phyloP scores from a whole-genome alignment of 2,797 vertebrate genomes.

The Myotis daubentonii region DNA sequence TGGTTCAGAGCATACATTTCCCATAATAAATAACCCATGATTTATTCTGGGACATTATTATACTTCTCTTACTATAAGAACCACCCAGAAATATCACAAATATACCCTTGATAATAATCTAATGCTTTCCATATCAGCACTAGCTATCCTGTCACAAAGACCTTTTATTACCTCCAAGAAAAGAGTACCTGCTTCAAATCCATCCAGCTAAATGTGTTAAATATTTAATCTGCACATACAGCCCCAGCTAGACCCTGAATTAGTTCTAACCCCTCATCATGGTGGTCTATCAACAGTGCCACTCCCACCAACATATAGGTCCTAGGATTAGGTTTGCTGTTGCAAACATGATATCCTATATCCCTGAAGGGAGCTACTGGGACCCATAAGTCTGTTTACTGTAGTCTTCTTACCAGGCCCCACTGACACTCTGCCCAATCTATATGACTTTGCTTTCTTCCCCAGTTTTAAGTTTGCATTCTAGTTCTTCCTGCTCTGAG shows the following conservation, averaged over 20 bases:
- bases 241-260: not conserved
- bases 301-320: not conserved
- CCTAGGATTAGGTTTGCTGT: not conserved
- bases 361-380: not conserved
- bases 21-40: not conserved
- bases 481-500: not conserved
- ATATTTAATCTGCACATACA: constrained; percentile 4
- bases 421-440: not conserved
- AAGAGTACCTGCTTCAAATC: not conserved
- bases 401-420: not conserved
- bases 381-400: not conserved
- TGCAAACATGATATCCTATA: not conserved
- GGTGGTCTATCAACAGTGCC: not conserved
- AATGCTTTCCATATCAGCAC: not conserved
- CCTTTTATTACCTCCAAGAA: not conserved
- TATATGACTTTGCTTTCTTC: not conserved
- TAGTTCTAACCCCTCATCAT: not conserved
- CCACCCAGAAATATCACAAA: constrained; percentile 1
- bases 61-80: constrained; percentile 1
- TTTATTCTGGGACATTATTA: constrained; percentile 6
- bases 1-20: not conserved
- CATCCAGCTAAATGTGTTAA: not conserved
- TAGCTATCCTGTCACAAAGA: not conserved
- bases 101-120: not conserved
- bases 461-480: not conserved